phyloP scores from a whole-genome alignment of 2,888 invertebrate genomes.

The Tetragonisca angustula region DNA sequence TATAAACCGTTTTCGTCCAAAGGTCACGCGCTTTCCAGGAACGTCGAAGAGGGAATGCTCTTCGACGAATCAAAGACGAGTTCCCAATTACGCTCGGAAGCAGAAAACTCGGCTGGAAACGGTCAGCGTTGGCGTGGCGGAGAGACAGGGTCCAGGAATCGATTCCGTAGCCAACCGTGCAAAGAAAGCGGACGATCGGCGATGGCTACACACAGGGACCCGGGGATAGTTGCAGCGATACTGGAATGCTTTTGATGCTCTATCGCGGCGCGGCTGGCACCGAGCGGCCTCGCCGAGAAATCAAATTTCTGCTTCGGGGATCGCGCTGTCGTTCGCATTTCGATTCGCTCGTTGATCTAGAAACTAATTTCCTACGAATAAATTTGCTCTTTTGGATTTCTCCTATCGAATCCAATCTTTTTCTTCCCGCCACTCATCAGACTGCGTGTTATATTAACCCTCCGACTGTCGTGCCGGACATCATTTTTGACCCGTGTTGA shows the following conservation, averaged over 20 bases:
- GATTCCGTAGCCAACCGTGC: neutral
- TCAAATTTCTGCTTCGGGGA: neutral
- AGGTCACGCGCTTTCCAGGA: neutral
- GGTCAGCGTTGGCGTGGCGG: neutral
- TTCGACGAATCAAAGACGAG: neutral
- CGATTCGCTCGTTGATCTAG: neutral
- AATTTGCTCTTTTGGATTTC: neutral
- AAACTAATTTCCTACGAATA: neutral
- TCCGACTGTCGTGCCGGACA: too few relatives aligned
- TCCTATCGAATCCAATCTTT: too few relatives aligned
- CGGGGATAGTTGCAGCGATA: neutral
- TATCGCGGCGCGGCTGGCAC: neutral
- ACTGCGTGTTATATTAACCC: too few relatives aligned
- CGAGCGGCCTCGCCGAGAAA: slow-evolving; percentile 38
- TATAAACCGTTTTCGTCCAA: neutral
- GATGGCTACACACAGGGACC: neutral
- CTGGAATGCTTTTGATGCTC: slow-evolving; percentile 38
- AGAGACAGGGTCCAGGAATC: neutral
- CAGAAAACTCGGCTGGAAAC: neutral
- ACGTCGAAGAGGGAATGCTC: too few relatives aligned
- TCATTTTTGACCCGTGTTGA: too few relatives aligned
- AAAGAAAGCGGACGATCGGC: slow-evolving; percentile 21
- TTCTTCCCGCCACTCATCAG: too few relatives aligned
- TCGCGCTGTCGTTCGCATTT: neutral
- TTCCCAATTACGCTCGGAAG: slow-evolving; percentile 12